phyloP scores from a whole-genome alignment of 2,797 vertebrate genomes.

The Molossus molossus region DNA sequence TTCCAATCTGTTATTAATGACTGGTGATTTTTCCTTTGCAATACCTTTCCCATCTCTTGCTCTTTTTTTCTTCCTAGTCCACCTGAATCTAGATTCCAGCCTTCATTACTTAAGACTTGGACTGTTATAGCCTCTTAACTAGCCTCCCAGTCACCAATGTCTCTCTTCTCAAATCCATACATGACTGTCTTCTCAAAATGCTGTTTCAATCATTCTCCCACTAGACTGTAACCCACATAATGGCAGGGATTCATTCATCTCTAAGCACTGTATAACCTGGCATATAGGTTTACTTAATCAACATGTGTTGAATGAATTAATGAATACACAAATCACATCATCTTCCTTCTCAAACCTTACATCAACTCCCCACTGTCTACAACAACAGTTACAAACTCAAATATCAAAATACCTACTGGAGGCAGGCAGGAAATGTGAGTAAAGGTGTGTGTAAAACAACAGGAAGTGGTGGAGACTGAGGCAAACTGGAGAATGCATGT shows the following conservation, averaged over 20 bases:
- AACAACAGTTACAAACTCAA: slow-evolving; percentile 60
- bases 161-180: slow-evolving; percentile 24
- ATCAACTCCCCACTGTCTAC: background rate
- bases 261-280: background rate
- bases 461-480: background rate
- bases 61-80: background rate
- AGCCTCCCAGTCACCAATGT: background rate
- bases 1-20: background rate
- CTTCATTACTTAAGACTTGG: slow-evolving; percentile 5
- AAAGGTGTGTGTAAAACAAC: slow-evolving; percentile 10
- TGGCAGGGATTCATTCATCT: background rate
- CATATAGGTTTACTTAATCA: background rate
- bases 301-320: slow-evolving; percentile 53
- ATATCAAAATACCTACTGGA: background rate
- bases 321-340: background rate
- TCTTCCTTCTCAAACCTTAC: slow-evolving; percentile 34
- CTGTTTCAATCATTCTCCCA: background rate
- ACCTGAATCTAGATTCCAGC: background rate
- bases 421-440: slow-evolving; percentile 40
- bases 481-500: background rate
- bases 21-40: slow-evolving; percentile 12
- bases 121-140: background rate
- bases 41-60: background rate
- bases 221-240: background rate
- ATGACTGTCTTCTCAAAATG: background rate